These are phyloP conservation scores for Callosobruchus maculatus DNA, from an alignment of 2,888 invertebrate genomes.

Conservation along the genomic window DNA sequence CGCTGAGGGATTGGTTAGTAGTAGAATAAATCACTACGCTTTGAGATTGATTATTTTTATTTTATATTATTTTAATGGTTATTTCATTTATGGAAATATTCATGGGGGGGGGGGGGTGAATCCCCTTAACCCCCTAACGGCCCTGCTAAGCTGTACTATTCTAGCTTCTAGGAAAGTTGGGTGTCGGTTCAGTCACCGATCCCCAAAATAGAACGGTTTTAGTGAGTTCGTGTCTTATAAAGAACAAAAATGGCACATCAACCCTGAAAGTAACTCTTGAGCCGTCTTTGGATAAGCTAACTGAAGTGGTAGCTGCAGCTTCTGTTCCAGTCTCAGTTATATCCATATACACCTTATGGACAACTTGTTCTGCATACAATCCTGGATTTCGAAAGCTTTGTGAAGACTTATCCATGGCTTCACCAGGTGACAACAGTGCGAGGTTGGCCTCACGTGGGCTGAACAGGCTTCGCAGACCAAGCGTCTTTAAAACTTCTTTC, in stretches of 20 bases:
- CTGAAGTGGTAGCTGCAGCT: conserved; percentile 65
- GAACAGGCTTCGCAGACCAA: conserved; percentile 65
- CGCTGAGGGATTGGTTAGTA: too few relatives aligned
- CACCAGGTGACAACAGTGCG: conserved; percentile 58
- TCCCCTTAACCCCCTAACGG: too few relatives aligned
- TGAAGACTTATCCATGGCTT: conserved; percentile 24
- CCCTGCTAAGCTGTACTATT: too few relatives aligned
- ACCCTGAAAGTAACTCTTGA: conserved; percentile 54
- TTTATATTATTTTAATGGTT: too few relatives aligned
- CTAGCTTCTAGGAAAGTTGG: conserved; percentile 22
- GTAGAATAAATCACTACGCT: too few relatives aligned
- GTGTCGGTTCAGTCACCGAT: conserved; percentile 58
- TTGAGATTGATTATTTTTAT: too few relatives aligned
- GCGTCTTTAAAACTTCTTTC: conserved; percentile 51
- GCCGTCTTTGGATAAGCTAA: conserved; percentile 56
- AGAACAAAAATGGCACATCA: conserved; percentile 70
- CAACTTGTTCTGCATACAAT: conserved; percentile 59
- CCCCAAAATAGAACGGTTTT: conserved; percentile 70
- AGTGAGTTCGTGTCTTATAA: conserved; percentile 66
- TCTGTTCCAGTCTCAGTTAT: conserved; percentile 68
- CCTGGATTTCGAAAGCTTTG: conserved; percentile 58
- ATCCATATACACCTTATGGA: conserved; percentile 64
- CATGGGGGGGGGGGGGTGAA: too few relatives aligned
- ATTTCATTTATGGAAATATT: too few relatives aligned
- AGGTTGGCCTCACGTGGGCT: conserved; percentile 60